Base-by-base conservation (phyloP, 2,797 vertebrate species). In the Characodon lateralis region DNA sequence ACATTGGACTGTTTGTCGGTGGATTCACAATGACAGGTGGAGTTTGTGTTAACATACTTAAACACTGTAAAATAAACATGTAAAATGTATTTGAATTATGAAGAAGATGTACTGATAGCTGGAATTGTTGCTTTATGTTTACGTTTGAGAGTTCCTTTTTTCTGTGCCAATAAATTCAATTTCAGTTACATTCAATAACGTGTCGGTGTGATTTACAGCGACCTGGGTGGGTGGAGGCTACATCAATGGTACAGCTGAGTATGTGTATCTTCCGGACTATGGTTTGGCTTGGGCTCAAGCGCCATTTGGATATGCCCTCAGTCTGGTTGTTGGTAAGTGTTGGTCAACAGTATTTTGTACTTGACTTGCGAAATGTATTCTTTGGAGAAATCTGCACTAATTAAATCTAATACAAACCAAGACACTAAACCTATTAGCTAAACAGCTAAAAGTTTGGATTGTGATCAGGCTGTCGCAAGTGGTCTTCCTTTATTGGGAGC, bases 171-270 rank as follows among this genome's bases (percentile, higher is more conserved):
- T 41, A 10, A 10, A 26, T 77, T n/a, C 43, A 51, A 41, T 28
- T 51, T 61, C 0, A 61, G 5, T 9, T 35, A 46, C 61, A 46
- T 65, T 43, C 9, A 71, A 43, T 24, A 26, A 16, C 63, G n/a
- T 48, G 8, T 73, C 13, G 58, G 22, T 78, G 51, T 72, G 28
- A 51, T 70, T 94, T 96, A 77, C 93, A 99, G 98, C 98, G 14
- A 99, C 98, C 3, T 99, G 98, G 98, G 98, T 99, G 76, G 98
- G 98, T 94, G 98, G 98, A 74, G 98, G 98, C 51, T 99, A 99
- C 83, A 99, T 99, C 90, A 99, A 99, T 0, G 98, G 98, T 76
- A 99, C 98, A 66, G 98, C 98, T 70, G 98, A 99, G 90, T 96
- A 97, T 53, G 98, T 99, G 18, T 99, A 98, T 88, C 95, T 98